Conservation (phyloP, 2,888 invertebrate species). For the Sycophila texana region DNA sequence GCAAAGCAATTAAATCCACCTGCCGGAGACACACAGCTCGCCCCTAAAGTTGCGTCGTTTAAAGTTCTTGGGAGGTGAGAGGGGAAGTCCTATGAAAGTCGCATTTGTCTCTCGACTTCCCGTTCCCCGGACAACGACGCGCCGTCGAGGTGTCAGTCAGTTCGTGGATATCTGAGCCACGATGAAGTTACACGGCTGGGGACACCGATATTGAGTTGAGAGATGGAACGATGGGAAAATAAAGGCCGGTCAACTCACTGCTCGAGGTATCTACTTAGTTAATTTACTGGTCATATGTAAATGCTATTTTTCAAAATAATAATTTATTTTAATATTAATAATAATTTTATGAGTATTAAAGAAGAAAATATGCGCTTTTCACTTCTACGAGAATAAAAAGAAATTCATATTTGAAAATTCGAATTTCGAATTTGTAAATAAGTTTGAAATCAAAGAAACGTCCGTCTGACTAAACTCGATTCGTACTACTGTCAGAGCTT, state of each 20-base stretch:
- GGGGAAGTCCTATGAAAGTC: slow-evolving; percentile 60
- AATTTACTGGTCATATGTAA: too few relatives aligned
- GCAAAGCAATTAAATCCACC: slow-evolving; percentile 62
- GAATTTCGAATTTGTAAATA: too few relatives aligned
- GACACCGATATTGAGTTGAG: slow-evolving; percentile 19
- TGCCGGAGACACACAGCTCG: slow-evolving; percentile 53
- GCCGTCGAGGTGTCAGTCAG: slow-evolving; percentile 25
- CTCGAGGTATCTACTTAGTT: too few relatives aligned
- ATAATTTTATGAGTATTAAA: too few relatives aligned
- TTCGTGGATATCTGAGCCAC: background rate
- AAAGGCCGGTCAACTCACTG: background rate
- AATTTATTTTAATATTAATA: too few relatives aligned
- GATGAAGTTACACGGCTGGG: slow-evolving; percentile 17
- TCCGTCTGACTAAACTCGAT: too few relatives aligned
- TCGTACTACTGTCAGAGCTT: too few relatives aligned
- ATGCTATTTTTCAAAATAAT: too few relatives aligned
- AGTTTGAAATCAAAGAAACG: too few relatives aligned
- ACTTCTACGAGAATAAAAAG: too few relatives aligned
- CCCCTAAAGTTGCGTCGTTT: slow-evolving; percentile 63
- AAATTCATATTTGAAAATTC: too few relatives aligned
- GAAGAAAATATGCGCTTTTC: too few relatives aligned
- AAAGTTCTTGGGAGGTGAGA: slow-evolving; percentile 57
- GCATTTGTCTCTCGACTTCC: slow-evolving; percentile 60
- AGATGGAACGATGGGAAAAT: background rate
- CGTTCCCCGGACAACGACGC: background rate